These are phyloP conservation scores for Gryllus bimaculatus DNA, from an alignment of 1,140 invertebrate species.

Conservation along the genomic window DNA sequence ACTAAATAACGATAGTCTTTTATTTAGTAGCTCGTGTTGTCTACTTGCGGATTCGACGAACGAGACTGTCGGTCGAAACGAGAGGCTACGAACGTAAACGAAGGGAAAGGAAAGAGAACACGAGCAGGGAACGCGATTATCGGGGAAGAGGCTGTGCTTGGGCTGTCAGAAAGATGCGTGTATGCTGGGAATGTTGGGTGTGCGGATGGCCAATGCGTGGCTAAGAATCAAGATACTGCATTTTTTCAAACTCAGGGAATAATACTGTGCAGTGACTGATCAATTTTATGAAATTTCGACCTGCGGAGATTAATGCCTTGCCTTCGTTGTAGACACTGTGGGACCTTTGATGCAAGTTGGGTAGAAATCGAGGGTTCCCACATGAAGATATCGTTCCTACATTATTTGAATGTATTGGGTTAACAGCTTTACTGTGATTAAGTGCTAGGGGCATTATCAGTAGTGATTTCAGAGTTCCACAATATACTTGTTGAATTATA, in stretches of 20 bases:
- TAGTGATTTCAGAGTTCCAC: too few species aligned
- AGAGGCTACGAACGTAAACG: too few species aligned
- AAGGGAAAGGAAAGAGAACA: too few species aligned
- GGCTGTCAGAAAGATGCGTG: not conserved
- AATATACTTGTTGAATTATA: too few species aligned
- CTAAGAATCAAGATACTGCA: not conserved
- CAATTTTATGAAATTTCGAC: not conserved
- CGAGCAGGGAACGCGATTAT: not conserved
- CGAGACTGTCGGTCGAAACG: too few species aligned
- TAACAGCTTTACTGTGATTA: too few species aligned
- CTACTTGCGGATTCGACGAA: too few species aligned
- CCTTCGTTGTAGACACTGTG: not conserved
- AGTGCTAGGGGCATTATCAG: too few species aligned
- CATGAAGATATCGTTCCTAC: not conserved
- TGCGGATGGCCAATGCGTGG: not conserved
- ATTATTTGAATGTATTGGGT: too few species aligned
- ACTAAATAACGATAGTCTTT: too few species aligned
- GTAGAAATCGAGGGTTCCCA: not conserved
- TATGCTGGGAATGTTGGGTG: not conserved
- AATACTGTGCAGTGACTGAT: not conserved
- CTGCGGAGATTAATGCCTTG: not conserved
- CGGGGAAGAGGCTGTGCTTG: not conserved
- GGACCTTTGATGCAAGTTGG: not conserved
- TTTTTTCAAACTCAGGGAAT: not conserved
- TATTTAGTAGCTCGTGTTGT: too few species aligned